Conservation (phyloP, 2,113 vertebrate species). For the Bettongia penicillata region DNA sequence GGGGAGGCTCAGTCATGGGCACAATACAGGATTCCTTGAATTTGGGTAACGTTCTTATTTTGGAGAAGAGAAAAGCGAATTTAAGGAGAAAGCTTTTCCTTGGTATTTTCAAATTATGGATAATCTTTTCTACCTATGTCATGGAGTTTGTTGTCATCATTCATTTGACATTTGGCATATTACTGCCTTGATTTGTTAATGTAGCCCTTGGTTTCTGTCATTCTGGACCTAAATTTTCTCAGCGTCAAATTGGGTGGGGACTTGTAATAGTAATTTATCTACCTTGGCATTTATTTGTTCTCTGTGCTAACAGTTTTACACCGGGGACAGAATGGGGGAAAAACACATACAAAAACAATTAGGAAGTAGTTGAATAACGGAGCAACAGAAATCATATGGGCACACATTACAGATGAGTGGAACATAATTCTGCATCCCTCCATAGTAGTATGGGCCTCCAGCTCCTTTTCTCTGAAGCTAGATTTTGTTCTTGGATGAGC, state of each 20-base stretch:
- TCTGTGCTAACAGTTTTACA: background rate
- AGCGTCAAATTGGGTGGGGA: background rate
- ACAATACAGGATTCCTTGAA: background rate
- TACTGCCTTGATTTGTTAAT: background rate
- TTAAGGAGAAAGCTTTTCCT: background rate
- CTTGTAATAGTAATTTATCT: background rate
- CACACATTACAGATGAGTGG: background rate
- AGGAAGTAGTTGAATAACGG: background rate
- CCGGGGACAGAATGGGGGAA: background rate
- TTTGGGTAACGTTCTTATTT: background rate
- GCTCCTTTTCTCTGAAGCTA: background rate
- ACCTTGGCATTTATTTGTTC: background rate
- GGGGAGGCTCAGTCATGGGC: background rate
- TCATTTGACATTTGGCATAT: background rate
- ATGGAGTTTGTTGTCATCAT: background rate
- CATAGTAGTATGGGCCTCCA: background rate
- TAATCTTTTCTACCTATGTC: constrained; percentile 26
- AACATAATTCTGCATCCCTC: background rate
- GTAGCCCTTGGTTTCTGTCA: background rate
- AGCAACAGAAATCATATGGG: background rate
- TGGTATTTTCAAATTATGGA: background rate
- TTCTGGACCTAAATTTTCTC: background rate
- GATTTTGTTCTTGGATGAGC: background rate
- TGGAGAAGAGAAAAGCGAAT: background rate
- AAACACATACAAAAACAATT: background rate